phyloP scores from a whole-genome alignment of 1,140 invertebrate genomes.

The Pissodes strobi region DNA sequence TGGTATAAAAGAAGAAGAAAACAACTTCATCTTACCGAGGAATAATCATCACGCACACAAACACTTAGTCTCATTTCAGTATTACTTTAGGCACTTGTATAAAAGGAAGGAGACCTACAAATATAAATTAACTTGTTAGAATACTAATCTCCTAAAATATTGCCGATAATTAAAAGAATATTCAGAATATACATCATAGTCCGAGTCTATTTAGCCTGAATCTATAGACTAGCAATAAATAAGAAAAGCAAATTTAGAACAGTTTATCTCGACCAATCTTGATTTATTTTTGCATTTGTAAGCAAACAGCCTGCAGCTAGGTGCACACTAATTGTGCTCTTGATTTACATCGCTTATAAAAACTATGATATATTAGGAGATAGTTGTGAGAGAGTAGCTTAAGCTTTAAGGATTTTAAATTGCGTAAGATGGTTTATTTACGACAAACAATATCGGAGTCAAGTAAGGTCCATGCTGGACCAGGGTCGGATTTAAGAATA shows the following conservation, averaged over 20 bases:
- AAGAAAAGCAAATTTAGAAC: conserved; percentile 10
- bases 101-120: not conserved
- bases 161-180: conserved; percentile 7
- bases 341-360: conserved; percentile 4
- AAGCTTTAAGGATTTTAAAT: too few relatives aligned
- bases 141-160: conserved; percentile 3
- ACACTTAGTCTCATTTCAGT: not conserved
- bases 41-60: conserved; percentile 6
- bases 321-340: not conserved
- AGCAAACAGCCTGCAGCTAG: not conserved
- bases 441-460: too few relatives aligned
- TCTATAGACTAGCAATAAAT: conserved; percentile 9
- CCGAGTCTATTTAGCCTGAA: not conserved
- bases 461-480: too few relatives aligned
- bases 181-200: conserved; percentile 7
- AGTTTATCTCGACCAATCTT: not conserved
- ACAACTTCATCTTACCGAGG: not conserved
- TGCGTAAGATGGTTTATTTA: too few relatives aligned
- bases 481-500: too few relatives aligned
- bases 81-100: not conserved
- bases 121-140: not conserved
- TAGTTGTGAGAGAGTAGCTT: too few relatives aligned
- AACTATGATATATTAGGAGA: conserved; percentile 3
- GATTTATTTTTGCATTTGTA: conserved; percentile 13
- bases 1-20: not conserved